These are phyloP conservation scores for Steatornis caripensis DNA, from an alignment of 2,113 vertebrate genomes.

Conservation along the genomic window DNA sequence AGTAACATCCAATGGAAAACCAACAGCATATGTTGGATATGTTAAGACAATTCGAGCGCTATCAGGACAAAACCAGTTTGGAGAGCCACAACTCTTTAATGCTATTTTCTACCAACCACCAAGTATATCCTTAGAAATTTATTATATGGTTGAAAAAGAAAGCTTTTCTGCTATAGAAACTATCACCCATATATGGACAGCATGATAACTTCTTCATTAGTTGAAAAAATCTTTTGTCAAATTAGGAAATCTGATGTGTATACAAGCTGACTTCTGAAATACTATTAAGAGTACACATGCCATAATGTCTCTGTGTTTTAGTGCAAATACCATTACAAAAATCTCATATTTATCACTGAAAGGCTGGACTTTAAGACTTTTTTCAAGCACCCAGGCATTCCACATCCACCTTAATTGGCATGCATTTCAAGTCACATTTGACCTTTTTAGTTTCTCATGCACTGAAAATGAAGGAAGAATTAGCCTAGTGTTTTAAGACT, in stretches of 20 bases:
- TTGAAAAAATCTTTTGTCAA: neutral
- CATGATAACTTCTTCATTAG: neutral
- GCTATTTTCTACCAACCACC: neutral
- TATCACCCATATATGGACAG: neutral
- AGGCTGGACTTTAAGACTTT: neutral
- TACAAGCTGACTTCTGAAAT: neutral
- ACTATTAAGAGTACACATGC: neutral
- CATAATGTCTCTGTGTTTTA: neutral
- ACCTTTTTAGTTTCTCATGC: constrained; percentile 28
- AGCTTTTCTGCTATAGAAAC: neutral
- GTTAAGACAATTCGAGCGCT: neutral
- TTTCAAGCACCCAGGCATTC: constrained; percentile 6
- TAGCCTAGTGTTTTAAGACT: constrained; percentile 48
- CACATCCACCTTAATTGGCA: constrained; percentile 20
- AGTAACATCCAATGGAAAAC: neutral
- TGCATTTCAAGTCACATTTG: constrained; percentile 32
- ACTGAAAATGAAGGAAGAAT: constrained; percentile 41
- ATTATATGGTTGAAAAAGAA: neutral
- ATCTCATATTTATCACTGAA: neutral
- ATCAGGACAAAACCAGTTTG: neutral
- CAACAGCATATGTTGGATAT: neutral
- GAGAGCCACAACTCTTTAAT: neutral
- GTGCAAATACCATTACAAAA: neutral
- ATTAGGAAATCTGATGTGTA: neutral
- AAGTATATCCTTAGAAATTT: neutral